phyloP scores from a whole-genome alignment of 2,113 vertebrate genomes.

The Eclectus roratus region DNA sequence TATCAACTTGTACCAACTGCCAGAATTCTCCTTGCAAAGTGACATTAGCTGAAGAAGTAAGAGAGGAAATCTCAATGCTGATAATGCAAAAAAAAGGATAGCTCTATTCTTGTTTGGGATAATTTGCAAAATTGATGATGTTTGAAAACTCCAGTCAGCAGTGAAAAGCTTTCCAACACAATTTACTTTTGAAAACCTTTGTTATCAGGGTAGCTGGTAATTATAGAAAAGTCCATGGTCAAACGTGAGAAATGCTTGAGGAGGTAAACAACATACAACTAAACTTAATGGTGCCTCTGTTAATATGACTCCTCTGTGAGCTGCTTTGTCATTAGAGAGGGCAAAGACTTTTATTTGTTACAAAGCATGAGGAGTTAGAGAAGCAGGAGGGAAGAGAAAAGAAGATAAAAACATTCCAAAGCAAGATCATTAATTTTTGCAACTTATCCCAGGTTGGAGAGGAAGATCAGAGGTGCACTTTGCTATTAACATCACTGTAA shows the following conservation, averaged over 20 bases:
- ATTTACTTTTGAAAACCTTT: neutral
- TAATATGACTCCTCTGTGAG: neutral
- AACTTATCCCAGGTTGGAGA: neutral
- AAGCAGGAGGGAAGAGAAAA: neutral
- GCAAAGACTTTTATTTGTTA: neutral
- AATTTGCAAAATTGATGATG: neutral
- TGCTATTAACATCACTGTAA: neutral
- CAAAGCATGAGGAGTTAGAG: neutral
- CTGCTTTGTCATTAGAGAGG: neutral
- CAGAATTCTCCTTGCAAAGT: neutral
- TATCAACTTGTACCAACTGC: neutral
- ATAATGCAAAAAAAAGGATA: neutral
- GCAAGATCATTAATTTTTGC: neutral
- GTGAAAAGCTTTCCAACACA: neutral
- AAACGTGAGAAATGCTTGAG: neutral
- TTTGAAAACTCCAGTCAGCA: neutral
- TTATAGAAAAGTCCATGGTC: neutral
- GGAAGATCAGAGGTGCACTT: neutral
- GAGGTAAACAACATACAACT: neutral
- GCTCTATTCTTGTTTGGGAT: neutral
- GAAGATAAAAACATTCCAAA: neutral
- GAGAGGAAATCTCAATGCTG: neutral
- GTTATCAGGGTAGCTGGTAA: neutral
- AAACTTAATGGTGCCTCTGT: neutral
- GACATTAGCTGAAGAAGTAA: neutral